Evolutionary conservation across 2,797 vertebrate genomes (phyloP), one percentile per base, ranked within the genome.

Genomic region (Galagoides demidoff): DNA sequence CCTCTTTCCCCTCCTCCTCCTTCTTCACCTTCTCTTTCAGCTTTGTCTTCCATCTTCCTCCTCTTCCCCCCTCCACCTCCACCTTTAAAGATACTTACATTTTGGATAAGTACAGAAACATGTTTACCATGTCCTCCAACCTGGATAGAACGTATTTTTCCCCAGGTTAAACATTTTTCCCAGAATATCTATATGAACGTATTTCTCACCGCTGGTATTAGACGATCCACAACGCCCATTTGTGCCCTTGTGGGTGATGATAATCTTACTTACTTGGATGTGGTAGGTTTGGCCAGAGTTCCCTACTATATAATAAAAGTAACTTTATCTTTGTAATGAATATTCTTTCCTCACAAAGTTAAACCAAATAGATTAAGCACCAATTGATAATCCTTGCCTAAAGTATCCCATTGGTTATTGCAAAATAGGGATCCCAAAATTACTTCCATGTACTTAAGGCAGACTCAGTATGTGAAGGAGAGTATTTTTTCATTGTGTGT

Each of bases 241-340:
- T 86, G 66, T 52, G 37, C 12, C 49, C 16, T 82, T 23, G 9
- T 4, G 1, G 17, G 8, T 7, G 17, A 29, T 66, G n/a, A 39
- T 31, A 57, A 8, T 27, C n/a, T 43, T n/a, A n/a, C 37, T 85
- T n/a, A 84, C 5, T 29, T 85, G 34, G 55, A 55, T 77, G 45
- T 29, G 64, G 45, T 14, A 66, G 14, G 37, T 73, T 61, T 87
- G 68, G 61, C 61, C 61, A 77, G 39, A 77, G 77, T 83, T 29
- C n/a, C 52, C n/a, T 95, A 22, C 29, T 68, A 39, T 86, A 77
- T 90, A 55, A 61, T 86, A 83, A 90, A 55, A 61, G 1, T 57
- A 68, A 39, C 31, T 31, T 85, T 20, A 17, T 22, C 23, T 61
- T 49, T 27, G 45, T 52, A 82, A 39, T 92, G 85, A 71, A 61